Conservation (phyloP, 2,888 invertebrate genomes). For the Amphipoea lucens region DNA sequence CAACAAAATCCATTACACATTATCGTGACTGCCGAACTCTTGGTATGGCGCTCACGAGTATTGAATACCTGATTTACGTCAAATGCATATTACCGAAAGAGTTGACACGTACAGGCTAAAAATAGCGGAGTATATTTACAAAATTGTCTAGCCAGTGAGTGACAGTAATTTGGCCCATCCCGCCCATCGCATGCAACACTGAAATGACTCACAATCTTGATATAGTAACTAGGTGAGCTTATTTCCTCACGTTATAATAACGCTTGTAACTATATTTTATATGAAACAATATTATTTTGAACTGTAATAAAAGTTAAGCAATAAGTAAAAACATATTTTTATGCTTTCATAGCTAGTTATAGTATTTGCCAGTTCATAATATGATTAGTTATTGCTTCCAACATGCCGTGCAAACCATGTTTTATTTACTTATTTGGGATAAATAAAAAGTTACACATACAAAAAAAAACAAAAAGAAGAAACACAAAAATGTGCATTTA, state of each 20-base stretch:
- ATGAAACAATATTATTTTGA: background rate
- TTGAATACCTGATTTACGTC: background rate
- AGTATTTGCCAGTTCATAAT: background rate
- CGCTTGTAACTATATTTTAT: background rate
- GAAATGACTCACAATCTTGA: slow-evolving; percentile 43
- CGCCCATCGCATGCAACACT: slow-evolving; percentile 30
- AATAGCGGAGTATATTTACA: slow-evolving; percentile 51
- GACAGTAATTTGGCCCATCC: slow-evolving; percentile 50
- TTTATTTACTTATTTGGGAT: too few species aligned
- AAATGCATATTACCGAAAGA: slow-evolving; percentile 18
- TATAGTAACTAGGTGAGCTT: slow-evolving; percentile 34
- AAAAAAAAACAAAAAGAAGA: too few species aligned
- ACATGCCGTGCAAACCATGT: slow-evolving; percentile 2
- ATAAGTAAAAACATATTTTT: background rate
- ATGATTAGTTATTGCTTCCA: background rate
- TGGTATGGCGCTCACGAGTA: background rate
- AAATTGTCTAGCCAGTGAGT: slow-evolving; percentile 37
- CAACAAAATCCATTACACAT: background rate
- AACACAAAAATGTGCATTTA: background rate
- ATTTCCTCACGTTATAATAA: background rate
- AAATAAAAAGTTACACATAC: too few species aligned
- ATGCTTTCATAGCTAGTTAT: background rate
- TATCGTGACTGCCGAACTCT: background rate
- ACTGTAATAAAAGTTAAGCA: slow-evolving; percentile 17
- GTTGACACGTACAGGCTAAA: slow-evolving; percentile 35